Evolutionary conservation across 2,888 invertebrate species (phyloP).

Genomic region (Muschampia staudingeri): DNA sequence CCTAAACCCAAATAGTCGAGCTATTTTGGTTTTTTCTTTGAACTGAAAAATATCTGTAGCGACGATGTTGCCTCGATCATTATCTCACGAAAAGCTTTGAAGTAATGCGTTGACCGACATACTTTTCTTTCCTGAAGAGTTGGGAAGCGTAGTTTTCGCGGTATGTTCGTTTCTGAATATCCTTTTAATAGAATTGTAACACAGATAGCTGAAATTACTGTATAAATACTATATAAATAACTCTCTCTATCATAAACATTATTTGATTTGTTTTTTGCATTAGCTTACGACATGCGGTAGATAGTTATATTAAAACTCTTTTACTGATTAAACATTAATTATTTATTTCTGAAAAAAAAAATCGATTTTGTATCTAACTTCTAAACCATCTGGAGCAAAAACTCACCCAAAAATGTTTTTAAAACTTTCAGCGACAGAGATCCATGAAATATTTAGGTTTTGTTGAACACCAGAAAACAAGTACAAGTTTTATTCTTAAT

Average conservation of each 20-base stretch:
- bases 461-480: neutral
- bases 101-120: slow-evolving; percentile 16
- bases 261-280: too few species aligned
- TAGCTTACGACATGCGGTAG: too few species aligned
- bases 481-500: neutral
- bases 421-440: neutral
- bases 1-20: slow-evolving; percentile 42
- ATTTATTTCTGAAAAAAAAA: too few species aligned
- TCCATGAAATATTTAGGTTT: neutral
- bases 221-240: too few species aligned
- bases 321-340: too few species aligned
- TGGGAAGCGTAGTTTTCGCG: neutral
- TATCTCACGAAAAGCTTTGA: slow-evolving; percentile 42
- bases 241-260: too few species aligned
- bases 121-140: slow-evolving; percentile 4
- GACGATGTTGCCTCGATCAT: slow-evolving; percentile 37
- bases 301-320: too few species aligned
- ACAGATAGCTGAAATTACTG: neutral
- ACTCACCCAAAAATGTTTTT: too few species aligned
- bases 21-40: slow-evolving; percentile 45
- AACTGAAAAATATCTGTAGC: slow-evolving; percentile 39
- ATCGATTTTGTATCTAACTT: too few species aligned
- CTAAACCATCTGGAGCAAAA: too few species aligned
- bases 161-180: neutral
- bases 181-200: neutral